A percentile compares a stretch with the other conserved stretches of the same genome.
phyloP scores from a whole-genome alignment of 2,113 vertebrate species.

The Orthonyx spaldingii region DNA sequence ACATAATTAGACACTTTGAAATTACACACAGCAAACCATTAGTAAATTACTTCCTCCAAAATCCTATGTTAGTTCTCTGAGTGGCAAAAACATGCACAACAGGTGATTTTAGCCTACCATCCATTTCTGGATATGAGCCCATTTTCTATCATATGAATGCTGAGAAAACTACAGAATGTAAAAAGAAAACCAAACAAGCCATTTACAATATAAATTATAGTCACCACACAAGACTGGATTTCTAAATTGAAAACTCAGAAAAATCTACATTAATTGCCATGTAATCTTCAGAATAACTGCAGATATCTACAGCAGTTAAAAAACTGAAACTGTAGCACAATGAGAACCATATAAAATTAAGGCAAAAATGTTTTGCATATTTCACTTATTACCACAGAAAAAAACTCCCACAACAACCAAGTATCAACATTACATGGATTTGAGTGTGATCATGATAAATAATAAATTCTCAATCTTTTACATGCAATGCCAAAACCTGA shows the following conservation, averaged over 20 bases:
- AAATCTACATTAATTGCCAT: neutral
- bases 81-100: constrained; percentile 64
- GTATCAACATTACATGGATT: neutral
- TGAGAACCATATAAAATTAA: neutral
- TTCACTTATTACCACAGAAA: neutral
- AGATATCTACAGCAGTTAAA: neutral
- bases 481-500: neutral
- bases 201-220: neutral
- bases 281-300: neutral
- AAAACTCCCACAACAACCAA: fast-evolving
- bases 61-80: constrained; percentile 44
- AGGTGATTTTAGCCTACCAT: constrained; percentile 85
- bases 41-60: constrained; percentile 64
- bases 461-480: neutral
- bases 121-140: constrained; percentile 97
- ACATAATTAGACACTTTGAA: neutral
- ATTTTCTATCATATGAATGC: constrained; percentile 87
- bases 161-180: constrained; percentile 80
- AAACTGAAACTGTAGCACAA: neutral
- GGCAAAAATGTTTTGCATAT: neutral
- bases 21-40: constrained; percentile 55
- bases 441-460: neutral
- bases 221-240: neutral
- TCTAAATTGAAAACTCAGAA: neutral
- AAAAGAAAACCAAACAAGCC: constrained; percentile 41